A percentile compares a stretch with the other conserved stretches of the same genome.
Evolutionary conservation across 2,113 vertebrate genomes (phyloP).

Genomic region (Cyphomyrus discorhynchus): DNA sequence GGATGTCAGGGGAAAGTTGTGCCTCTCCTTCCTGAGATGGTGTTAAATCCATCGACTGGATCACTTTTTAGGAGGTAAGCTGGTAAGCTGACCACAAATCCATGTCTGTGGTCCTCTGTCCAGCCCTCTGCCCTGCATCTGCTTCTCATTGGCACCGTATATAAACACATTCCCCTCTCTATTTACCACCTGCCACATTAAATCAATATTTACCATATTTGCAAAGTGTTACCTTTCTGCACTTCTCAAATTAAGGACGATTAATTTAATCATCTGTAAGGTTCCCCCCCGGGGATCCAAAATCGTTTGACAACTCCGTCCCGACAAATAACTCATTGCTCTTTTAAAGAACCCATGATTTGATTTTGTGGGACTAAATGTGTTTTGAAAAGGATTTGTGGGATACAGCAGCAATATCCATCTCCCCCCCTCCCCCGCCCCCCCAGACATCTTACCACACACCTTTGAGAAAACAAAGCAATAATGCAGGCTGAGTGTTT

Average conservation of each 20-base stretch:
- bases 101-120: background rate
- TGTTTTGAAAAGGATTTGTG: slow-evolving; percentile 23
- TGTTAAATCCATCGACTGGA: background rate
- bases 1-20: background rate
- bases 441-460: slow-evolving; percentile 26
- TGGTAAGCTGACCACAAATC: background rate
- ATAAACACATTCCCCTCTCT: slow-evolving; percentile 2
- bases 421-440: background rate
- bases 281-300: slow-evolving; percentile 5
- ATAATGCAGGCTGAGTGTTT: slow-evolving; percentile 38
- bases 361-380: slow-evolving; percentile 19
- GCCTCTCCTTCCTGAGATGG: background rate
- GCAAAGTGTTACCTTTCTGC: slow-evolving; percentile 16
- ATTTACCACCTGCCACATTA: slow-evolving; percentile 11
- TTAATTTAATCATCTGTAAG: slow-evolving; percentile 27
- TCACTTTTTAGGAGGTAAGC: background rate
- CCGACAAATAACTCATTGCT: slow-evolving; percentile 25
- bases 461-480: slow-evolving; percentile 40
- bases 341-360: slow-evolving; percentile 15
- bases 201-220: slow-evolving; percentile 26
- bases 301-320: slow-evolving; percentile 27
- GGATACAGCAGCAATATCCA: background rate
- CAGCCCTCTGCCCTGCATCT: background rate
- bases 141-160: background rate
- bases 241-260: slow-evolving; percentile 14